Evolutionary conservation across 1,140 invertebrate genomes (phyloP).

Genomic region (Drosophila fuyamai): DNA sequence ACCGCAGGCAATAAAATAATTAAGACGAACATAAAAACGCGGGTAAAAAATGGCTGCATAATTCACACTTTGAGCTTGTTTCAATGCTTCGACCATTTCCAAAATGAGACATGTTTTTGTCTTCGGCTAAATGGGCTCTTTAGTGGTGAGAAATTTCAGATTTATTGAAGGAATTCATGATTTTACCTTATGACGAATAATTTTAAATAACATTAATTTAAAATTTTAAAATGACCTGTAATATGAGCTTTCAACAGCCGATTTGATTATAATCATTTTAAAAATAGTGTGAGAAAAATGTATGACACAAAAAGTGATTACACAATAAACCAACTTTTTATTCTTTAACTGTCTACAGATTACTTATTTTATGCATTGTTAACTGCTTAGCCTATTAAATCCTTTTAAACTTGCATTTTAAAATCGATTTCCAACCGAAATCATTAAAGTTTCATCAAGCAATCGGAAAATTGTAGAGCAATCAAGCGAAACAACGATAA

Average conservation of each 20-base stretch:
- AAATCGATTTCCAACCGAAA: constrained; percentile 16
- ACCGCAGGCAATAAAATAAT: constrained; percentile 83
- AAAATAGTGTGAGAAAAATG: not conserved
- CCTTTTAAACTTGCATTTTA: not conserved
- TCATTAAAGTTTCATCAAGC: constrained; percentile 32
- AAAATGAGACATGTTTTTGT: constrained; percentile 41
- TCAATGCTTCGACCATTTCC: constrained; percentile 17
- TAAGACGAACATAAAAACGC: constrained; percentile 61
- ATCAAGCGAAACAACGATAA: constrained; percentile 41
- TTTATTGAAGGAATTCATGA: not conserved
- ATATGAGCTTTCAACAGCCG: no score
- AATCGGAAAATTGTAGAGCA: constrained; percentile 50
- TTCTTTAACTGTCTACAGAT: no score
- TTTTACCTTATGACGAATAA: not conserved
- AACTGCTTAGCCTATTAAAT: no score
- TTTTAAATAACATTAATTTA: not conserved
- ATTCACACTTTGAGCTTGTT: constrained; percentile 72
- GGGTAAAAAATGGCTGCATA: constrained; percentile 70
- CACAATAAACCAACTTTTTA: no score
- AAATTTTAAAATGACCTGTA: not conserved
- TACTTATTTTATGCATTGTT: not conserved
- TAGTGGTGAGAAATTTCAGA: not conserved
- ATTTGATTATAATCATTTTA: not conserved
- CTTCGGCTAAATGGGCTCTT: constrained; percentile 11
- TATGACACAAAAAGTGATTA: no score